phyloP scores from a whole-genome alignment of 1,140 invertebrate genomes.

The Leptoteleia sp. region DNA sequence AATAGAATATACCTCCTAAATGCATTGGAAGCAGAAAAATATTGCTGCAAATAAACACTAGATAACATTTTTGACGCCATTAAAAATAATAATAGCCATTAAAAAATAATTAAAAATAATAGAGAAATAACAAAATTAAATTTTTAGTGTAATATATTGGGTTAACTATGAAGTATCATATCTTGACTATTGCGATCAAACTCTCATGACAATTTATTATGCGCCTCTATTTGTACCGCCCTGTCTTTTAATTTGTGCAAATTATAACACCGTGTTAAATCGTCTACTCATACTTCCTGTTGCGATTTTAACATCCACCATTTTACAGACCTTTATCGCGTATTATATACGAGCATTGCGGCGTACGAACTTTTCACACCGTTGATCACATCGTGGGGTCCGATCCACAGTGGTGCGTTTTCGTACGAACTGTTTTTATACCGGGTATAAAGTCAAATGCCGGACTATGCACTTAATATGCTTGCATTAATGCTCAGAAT shows the following conservation, averaged over 20 bases:
- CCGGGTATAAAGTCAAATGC: conserved; percentile 20
- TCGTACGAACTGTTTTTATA: conserved; percentile 22
- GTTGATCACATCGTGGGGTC: conserved; percentile 26
- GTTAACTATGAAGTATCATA: too few relatives aligned
- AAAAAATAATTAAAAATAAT: too few relatives aligned
- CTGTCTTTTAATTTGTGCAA: conserved; percentile 40
- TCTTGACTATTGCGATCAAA: too few relatives aligned
- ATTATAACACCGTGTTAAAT: conserved; percentile 41
- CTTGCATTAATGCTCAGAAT: conserved; percentile 17
- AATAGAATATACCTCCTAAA: too few relatives aligned
- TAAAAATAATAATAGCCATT: too few relatives aligned
- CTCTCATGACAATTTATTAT: conserved; percentile 56
- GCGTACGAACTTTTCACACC: conserved; percentile 39
- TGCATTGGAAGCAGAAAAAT: too few relatives aligned
- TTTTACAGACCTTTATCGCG: conserved; percentile 43
- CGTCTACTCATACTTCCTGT: conserved; percentile 38
- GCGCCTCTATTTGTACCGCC: conserved; percentile 61
- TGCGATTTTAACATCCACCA: conserved; percentile 24
- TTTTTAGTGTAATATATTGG: too few relatives aligned
- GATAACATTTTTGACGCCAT: too few relatives aligned
- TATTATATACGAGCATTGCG: conserved; percentile 14
- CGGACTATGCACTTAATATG: conserved; percentile 9
- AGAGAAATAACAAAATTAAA: too few relatives aligned
- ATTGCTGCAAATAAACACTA: too few relatives aligned
- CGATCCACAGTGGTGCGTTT: not conserved